Conservation (phyloP, 1,140 invertebrate genomes). For the Aphidius gifuensis region DNA sequence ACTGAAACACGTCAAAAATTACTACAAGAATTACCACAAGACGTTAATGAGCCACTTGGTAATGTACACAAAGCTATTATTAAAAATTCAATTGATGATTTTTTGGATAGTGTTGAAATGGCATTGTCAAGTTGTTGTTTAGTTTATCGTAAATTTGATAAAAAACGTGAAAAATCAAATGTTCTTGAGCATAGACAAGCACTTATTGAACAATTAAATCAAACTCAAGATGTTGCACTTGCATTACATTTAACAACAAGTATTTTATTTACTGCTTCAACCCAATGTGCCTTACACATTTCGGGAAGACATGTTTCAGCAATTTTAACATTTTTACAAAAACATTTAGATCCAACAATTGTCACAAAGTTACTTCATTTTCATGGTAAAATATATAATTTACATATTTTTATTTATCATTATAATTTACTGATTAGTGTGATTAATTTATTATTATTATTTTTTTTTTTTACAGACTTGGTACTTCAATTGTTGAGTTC, state of each 20-base stretch:
- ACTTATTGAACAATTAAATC: constrained; percentile 73
- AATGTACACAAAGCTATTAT: constrained; percentile 63
- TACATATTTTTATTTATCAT: too few relatives aligned
- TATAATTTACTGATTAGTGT: too few relatives aligned
- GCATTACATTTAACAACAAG: constrained; percentile 78
- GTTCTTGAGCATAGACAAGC: constrained; percentile 76
- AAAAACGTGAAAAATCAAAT: constrained; percentile 77
- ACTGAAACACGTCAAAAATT: constrained; percentile 68
- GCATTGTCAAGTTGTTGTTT: constrained; percentile 75
- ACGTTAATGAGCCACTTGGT: constrained; percentile 62
- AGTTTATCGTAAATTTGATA: constrained; percentile 83
- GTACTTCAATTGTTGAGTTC: constrained; percentile 17
- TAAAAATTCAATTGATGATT: constrained; percentile 69
- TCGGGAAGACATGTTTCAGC: constrained; percentile 86
- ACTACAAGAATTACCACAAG: constrained; percentile 63
- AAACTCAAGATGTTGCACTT: constrained; percentile 74
- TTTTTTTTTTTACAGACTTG: neutral
- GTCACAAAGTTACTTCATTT: constrained; percentile 64
- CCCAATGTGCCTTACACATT: constrained; percentile 80
- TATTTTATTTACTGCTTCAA: constrained; percentile 77
- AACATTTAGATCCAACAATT: constrained; percentile 64
- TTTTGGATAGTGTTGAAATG: constrained; percentile 69
- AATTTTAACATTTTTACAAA: constrained; percentile 71
- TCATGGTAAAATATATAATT: constrained; percentile 64
- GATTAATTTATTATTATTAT: neutral